phyloP scores from a whole-genome alignment of 2,113 vertebrate species.

The Xiphophorus maculatus region DNA sequence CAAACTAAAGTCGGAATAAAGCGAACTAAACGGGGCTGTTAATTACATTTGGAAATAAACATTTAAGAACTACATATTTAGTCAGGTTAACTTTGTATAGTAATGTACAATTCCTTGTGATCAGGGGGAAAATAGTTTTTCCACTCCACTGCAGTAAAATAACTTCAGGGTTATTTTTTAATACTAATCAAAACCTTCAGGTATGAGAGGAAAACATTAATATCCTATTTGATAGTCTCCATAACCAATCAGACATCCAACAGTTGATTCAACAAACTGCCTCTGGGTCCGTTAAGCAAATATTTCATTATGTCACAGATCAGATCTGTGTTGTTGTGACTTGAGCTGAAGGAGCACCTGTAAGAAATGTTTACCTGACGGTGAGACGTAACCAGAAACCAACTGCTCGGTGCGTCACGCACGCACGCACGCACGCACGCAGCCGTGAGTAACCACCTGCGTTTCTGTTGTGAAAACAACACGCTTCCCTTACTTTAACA shows the following conservation, averaged over 20 bases:
- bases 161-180: not conserved
- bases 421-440: conserved; percentile 11
- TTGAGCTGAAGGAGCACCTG: conserved; percentile 3
- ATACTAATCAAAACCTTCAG: not conserved
- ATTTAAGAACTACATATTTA: not conserved
- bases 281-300: not conserved
- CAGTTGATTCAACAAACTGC: no score
- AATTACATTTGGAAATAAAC: no score
- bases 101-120: not conserved
- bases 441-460: conserved; percentile 34
- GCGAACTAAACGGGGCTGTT: no score
- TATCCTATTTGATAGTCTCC: not conserved
- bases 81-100: not conserved
- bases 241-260: not conserved
- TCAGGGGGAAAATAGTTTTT: not conserved
- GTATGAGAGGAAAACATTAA: not conserved
- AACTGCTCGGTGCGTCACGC: conserved; percentile 33
- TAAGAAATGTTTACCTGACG: conserved; percentile 9
- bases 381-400: conserved; percentile 6
- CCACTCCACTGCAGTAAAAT: not conserved
- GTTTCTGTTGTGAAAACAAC: conserved; percentile 67
- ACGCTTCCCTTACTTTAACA: conserved; percentile 53
- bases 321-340: not conserved
- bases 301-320: not conserved
- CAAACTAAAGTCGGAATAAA: no score